Conservation (phyloP, 2,888 invertebrate species). For the Drosophila ezoana region DNA sequence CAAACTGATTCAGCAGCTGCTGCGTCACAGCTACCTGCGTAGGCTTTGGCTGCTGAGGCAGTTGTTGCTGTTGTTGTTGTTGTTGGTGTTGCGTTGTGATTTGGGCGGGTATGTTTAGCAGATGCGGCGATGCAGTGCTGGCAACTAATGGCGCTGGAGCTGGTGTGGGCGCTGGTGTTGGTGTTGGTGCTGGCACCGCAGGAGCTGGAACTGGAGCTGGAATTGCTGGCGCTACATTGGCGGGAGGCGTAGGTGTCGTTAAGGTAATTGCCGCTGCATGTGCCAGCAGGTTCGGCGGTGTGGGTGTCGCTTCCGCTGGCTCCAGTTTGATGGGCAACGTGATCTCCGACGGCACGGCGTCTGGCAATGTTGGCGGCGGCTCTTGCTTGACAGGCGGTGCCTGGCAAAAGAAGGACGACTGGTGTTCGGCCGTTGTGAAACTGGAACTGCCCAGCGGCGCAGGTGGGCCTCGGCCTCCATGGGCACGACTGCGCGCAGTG, state of each 20-base stretch:
- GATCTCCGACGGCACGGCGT: slow-evolving; percentile 18
- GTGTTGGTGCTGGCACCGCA: slow-evolving; percentile 10
- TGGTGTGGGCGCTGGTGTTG: slow-evolving; percentile 12
- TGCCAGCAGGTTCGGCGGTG: slow-evolving; percentile 20
- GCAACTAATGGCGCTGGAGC: slow-evolving; percentile 24
- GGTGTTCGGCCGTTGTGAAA: slow-evolving; percentile 48
- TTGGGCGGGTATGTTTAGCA: slow-evolving; percentile 69
- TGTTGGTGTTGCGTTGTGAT: slow-evolving; percentile 59
- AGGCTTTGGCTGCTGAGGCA: slow-evolving; percentile 38
- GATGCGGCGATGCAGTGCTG: slow-evolving; percentile 33
- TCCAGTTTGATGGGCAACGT: slow-evolving; percentile 66
- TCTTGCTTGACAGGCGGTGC: slow-evolving; percentile 39
- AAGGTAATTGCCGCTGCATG: slow-evolving; percentile 21
- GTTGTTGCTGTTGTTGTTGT: slow-evolving; percentile 37
- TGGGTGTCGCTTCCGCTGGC: slow-evolving; percentile 50
- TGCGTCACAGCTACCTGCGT: slow-evolving; percentile 44
- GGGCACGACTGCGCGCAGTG: slow-evolving; percentile 25
- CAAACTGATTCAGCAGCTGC: slow-evolving; percentile 60
- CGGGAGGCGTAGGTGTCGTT: slow-evolving; percentile 37
- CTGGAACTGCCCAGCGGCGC: slow-evolving; percentile 64
- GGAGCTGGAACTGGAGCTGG: slow-evolving; percentile 28
- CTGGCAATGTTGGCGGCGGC: slow-evolving; percentile 40
- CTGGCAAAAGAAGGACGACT: slow-evolving; percentile 78
- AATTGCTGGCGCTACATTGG: slow-evolving; percentile 17
- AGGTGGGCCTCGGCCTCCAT: slow-evolving; percentile 17